Percentiles rank a stretch among this genome's conserved stretches.
Evolutionary conservation across 2,113 vertebrate genomes (phyloP).

Genomic region (Equus przewalskii): DNA sequence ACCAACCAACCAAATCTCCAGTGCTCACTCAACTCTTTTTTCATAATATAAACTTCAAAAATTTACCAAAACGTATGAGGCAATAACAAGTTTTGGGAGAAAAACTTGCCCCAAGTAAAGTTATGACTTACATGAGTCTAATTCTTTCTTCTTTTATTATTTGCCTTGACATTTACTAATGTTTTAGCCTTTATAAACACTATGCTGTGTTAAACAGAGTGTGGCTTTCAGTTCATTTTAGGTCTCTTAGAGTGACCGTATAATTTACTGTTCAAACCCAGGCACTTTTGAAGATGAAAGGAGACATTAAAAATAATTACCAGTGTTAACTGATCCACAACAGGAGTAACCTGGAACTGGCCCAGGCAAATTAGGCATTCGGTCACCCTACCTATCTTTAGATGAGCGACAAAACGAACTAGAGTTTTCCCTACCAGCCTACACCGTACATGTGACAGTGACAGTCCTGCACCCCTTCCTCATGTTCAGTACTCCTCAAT

Average conservation of each 20-base stretch:
- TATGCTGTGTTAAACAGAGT: not conserved
- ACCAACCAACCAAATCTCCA: not conserved
- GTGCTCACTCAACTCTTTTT: not conserved
- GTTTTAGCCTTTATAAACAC: conserved; percentile 44
- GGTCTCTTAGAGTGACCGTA: not conserved
- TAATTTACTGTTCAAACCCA: conserved; percentile 42
- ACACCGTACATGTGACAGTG: not conserved
- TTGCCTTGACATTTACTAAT: not conserved
- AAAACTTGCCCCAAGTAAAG: not conserved
- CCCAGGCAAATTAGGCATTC: not conserved
- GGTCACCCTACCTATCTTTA: not conserved
- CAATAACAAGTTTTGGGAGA: not conserved
- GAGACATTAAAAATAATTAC: conserved; percentile 30
- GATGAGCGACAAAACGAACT: not conserved
- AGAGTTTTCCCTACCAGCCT: not conserved
- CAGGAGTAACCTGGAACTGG: not conserved
- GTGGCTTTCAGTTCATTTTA: conserved; percentile 44
- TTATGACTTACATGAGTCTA: not conserved
- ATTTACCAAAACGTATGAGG: not conserved
- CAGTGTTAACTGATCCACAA: not conserved
- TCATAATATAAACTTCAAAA: conserved; percentile 40
- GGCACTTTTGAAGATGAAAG: conserved; percentile 67
- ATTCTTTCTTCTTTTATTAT: not conserved
- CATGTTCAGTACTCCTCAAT: not conserved
- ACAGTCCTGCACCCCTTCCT: not conserved